Base-by-base conservation (phyloP, 2,888 invertebrate genomes). In the Eristalis arbustorum region DNA sequence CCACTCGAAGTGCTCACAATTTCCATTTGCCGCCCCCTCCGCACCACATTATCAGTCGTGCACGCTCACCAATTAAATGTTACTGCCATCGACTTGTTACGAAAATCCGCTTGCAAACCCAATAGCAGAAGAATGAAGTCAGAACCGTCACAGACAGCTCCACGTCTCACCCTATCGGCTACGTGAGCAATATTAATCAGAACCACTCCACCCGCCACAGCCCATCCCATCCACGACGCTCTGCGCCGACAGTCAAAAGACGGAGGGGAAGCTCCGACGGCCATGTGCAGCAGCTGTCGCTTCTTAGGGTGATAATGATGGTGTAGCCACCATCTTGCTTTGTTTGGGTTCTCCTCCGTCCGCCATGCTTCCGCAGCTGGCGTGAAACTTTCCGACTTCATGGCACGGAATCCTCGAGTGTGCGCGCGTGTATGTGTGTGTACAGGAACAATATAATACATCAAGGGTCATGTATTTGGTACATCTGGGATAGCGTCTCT, bases 171-270 rank as follows among this genome's bases (percentile, higher is more conserved):
- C 62, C n/a, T 62, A 31, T 14, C 18, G 23, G 67, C 62, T 84
- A 76, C 76, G 76, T 76, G 80, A 49, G 76, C 59, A 72, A 73
- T 80, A 76, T 80, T 68, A 64, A 71, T 71, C 74, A 72, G 76
- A 28, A 62, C 14, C 59, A 13, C 59, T 59, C 23, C 25, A 5
- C 18, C n/a, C 18, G 18, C 18, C 49, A n/a, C n/a, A 1, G 18
- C 3, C 42, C 18, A 4, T 8, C 49, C n/a, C 3, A 14, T n/a
- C n/a, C 18, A 18, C 49, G 37, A 34, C 61, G 40, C 37, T 3
- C 28, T 18, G 63, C 3, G 40, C 14, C 71, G 59, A 80, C 42
- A 63, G 34, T 67, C 57, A 68, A 72, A 63, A 61, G 71, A 72
- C 59, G 49, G 61, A 59, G 49, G 61, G 49, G 37, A 61, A 63